Evolutionary conservation across 2,797 vertebrate species (phyloP), one percentile per base, ranked within the genome.

Genomic region (Fistularia commersonii): DNA sequence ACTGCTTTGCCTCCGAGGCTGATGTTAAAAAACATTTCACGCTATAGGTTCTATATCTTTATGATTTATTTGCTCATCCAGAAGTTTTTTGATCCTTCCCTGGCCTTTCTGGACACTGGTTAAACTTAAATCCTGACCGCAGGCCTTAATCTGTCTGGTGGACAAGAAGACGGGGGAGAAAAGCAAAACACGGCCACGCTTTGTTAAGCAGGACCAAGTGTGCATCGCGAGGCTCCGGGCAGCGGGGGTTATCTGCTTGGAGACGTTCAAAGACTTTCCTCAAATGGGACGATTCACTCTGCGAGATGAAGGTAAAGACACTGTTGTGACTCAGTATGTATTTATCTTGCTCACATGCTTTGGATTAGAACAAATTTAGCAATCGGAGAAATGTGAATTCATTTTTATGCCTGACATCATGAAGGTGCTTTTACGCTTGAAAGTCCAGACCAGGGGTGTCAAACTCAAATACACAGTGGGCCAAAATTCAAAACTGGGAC

Each of bases 101-200:
- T 23, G 41, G 15, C 7, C 3, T 7, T 3, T 8, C 9, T 40
- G 7, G 3, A 6, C 6, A 7, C 13, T 3, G 7, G 9, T 23
- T 46, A 8, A 13, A 42, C 11, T 57, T 8, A 11, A 54, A 62
- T 53, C 55, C 45, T 8, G 1, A 6, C 48, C 4, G 0, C 72
- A 99, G 97, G 96, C 96, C 90, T 95, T 99, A 94, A 97, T 98
- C 85, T 99, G 97, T 86, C 89, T 98, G 90, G 96, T 98, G 90
- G 97, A 99, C 88, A 99, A 99, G 89, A 99, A 98, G 89, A 91
- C 93, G 6, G 97, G 96, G 64, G 97, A 99, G 71, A 99, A 99
- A 79, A 98, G 96, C 87, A 98, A 97, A 91, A 98, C 90, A 41
- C 90, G 96, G 56, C 97, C 96, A 36, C 96, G 97, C 70, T 99